Conservation (phyloP, 2,113 vertebrate genomes). For the Oreocharis arfaki region DNA sequence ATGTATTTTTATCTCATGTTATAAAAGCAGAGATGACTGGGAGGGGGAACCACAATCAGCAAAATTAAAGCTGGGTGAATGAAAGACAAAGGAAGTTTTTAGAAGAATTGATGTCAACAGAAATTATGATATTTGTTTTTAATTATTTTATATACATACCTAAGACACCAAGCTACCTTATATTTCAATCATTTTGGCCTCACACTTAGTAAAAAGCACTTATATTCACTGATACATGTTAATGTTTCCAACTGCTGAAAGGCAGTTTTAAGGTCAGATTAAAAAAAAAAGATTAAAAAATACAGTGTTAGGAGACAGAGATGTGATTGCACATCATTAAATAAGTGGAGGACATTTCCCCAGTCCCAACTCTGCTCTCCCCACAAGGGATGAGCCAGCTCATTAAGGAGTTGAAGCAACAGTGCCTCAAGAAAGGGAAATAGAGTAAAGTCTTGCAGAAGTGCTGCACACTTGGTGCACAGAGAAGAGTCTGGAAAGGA, state of each 20-base stretch:
- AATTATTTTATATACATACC: not conserved
- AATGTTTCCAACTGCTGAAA: not conserved
- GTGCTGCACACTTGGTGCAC: not conserved
- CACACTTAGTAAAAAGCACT: not conserved
- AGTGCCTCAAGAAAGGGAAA: accelerated
- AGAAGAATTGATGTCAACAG: not conserved
- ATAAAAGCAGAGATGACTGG: not conserved
- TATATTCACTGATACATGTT: not conserved
- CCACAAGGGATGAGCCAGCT: not conserved
- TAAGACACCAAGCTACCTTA: not conserved
- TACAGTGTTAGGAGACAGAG: not conserved
- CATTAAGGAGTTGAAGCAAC: not conserved
- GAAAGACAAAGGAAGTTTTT: not conserved
- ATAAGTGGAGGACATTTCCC: no score
- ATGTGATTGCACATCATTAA: not conserved
- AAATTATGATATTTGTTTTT: not conserved
- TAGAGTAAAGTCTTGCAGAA: not conserved
- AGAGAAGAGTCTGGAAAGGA: not conserved
- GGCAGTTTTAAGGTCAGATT: not conserved
- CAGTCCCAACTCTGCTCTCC: not conserved
- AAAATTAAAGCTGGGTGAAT: not conserved
- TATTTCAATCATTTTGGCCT: not conserved
- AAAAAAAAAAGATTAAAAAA: not conserved
- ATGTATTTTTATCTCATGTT: not conserved
- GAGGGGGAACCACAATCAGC: not conserved